phyloP scores from a whole-genome alignment of 2,797 vertebrate species.

The Hozukius guyotensis region DNA sequence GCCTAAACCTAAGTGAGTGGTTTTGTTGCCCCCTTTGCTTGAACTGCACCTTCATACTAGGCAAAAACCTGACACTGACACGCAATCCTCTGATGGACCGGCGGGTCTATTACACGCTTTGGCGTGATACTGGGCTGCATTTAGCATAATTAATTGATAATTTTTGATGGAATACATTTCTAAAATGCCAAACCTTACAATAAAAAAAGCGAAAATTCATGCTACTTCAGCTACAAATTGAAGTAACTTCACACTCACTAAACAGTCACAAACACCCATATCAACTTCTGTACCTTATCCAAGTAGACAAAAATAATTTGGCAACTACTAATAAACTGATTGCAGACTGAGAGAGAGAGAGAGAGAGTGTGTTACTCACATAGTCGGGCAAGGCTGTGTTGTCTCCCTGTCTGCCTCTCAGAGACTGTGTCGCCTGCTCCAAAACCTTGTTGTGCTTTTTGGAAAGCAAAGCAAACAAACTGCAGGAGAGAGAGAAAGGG shows the following conservation, averaged over 20 bases:
- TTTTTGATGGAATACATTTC: too few relatives aligned
- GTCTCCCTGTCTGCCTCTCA: conserved; percentile 87
- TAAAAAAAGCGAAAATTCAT: neutral
- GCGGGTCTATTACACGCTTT: too few relatives aligned
- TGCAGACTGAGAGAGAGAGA: neutral
- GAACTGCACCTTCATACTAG: too few relatives aligned
- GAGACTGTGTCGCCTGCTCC: conserved; percentile 96
- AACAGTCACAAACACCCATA: neutral
- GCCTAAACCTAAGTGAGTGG: too few relatives aligned
- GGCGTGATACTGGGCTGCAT: too few relatives aligned
- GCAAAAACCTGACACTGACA: too few relatives aligned
- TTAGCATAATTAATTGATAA: too few relatives aligned
- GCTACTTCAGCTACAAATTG: neutral
- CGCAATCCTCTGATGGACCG: too few relatives aligned
- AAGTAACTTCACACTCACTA: neutral
- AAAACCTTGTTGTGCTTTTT: conserved; percentile 99
- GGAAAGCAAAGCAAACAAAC: conserved; percentile 96
- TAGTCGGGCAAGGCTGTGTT: conserved; percentile 91
- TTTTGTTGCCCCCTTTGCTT: too few relatives aligned
- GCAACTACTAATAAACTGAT: conserved; percentile 27
- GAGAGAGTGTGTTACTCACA: conserved; percentile 84
- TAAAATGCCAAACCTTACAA: neutral
- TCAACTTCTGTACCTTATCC: conserved; percentile 8
- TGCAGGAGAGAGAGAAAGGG: conserved; percentile 66
- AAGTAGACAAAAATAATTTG: conserved; percentile 39